Evolutionary conservation across 2,888 invertebrate species (phyloP), one percentile per base, ranked within the genome.

Genomic region (Agonopterix alstromeriana): DNA sequence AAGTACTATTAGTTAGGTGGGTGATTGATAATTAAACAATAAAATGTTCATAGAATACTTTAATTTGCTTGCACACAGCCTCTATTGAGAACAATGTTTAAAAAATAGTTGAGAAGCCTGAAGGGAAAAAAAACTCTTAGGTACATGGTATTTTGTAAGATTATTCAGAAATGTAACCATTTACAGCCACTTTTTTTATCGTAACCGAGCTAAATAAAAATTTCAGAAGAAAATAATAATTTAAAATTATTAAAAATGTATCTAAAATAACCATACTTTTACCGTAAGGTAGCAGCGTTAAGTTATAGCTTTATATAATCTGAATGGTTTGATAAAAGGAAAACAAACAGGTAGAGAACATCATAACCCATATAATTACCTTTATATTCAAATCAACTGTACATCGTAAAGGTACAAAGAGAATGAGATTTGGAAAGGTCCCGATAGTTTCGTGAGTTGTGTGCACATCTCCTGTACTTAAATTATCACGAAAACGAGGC

Each of bases 1-100:
- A n/a, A n/a, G n/a, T n/a, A n/a, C n/a, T n/a, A n/a, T 14, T 14
- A 14, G 3, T 14, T 14, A 17, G 17, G 17, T 17, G 7, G 27
- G 27, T 27, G 10, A 5, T 38, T 38, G 4, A 38, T 10, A 57
- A 54, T 62, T 55, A 36, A 61, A 60, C 51, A 47, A 55, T 45
- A 48, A 50, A 52, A 43, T 61, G 61, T 68, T 78, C 64, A 75
- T 82, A 85, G 81, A 86, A 87, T 87, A 86, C 84, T 86, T 86
- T 51, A 84, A 86, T 84, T 87, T 87, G 75, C 75, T 80, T 83
- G 84, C 85, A 87, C 87, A 87, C 86, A 87, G 84, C 86, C 86
- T 84, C 82, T 79, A 78, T 81, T 78, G 78, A 80, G 78, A 83
- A 83, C 78, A 79, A 75, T 79, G 74, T 73, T 71, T 73, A 69